Conservation (phyloP, 64 coral and sea anemone genomes). For the Hydrozoanthus tunicans region DNA sequence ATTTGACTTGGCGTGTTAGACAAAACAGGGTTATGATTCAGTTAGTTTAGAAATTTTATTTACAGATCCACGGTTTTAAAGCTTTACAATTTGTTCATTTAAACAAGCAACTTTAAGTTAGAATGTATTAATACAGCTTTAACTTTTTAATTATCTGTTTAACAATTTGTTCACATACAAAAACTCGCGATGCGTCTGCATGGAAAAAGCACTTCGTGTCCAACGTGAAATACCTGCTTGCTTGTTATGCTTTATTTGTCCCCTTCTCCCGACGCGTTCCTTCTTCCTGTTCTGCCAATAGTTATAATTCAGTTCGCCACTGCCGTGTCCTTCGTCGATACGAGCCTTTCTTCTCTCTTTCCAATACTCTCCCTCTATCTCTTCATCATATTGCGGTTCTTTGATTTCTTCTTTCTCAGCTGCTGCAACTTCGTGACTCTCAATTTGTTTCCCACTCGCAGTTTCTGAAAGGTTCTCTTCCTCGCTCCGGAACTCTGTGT, state of each 20-base stretch:
- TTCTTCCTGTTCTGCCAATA: slow-evolving; percentile 51
- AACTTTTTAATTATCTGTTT: neutral
- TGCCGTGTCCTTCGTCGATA: neutral
- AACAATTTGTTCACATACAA: neutral
- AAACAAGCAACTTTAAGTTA: neutral
- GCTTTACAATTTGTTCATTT: too few relatives aligned
- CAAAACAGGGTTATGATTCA: too few relatives aligned
- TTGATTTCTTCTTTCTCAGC: neutral
- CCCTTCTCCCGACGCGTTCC: slow-evolving; percentile 27
- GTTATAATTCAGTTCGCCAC: neutral
- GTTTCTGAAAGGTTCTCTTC: neutral
- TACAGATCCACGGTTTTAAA: too few relatives aligned
- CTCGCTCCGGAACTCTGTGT: neutral
- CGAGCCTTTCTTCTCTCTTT: slow-evolving; percentile 13
- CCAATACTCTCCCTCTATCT: slow-evolving; percentile 1
- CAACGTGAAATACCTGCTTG: slow-evolving; percentile 34
- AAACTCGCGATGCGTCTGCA: slow-evolving; percentile 24
- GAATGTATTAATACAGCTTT: too few relatives aligned
- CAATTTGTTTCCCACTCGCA: neutral
- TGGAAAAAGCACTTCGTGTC: slow-evolving; percentile 17
- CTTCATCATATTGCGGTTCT: neutral
- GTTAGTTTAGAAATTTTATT: too few relatives aligned
- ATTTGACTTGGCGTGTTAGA: too few relatives aligned
- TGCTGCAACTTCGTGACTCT: neutral
- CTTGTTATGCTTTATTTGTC: slow-evolving; percentile 11